Conservation (phyloP, 2,888 invertebrate species). For the Endomychus coccineus region DNA sequence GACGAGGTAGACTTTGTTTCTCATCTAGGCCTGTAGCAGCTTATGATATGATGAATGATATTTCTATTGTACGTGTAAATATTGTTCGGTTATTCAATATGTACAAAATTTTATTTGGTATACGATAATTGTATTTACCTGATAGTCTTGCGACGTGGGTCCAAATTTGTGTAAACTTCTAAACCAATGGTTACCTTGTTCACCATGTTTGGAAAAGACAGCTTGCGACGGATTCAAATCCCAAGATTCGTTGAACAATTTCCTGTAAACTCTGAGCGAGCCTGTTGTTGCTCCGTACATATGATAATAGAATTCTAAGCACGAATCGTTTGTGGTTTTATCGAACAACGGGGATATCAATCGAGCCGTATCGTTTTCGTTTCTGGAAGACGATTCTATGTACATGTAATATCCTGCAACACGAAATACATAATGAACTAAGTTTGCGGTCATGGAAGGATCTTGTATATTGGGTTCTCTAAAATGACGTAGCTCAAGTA, state of each 20-base stretch:
- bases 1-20: too few species aligned
- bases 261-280: constrained; percentile 49
- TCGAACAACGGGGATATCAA: constrained; percentile 65
- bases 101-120: too few species aligned
- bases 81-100: too few species aligned
- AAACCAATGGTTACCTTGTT: constrained; percentile 65
- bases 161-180: constrained; percentile 46
- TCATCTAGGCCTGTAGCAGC: too few species aligned
- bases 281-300: constrained; percentile 66
- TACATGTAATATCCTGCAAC: constrained; percentile 70
- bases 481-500: too few species aligned
- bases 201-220: constrained; percentile 57
- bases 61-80: too few species aligned
- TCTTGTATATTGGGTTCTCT: background rate
- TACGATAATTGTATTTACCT: too few species aligned
- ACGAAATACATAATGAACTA: background rate
- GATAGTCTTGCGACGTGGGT: constrained; percentile 48
- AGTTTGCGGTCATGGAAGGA: background rate
- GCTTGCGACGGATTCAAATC: constrained; percentile 43
- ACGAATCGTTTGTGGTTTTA: constrained; percentile 31
- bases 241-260: constrained; percentile 40
- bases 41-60: too few species aligned
- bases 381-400: constrained; percentile 63
- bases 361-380: constrained; percentile 60
- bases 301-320: constrained; percentile 68